Conservation (phyloP, 1,140 invertebrate genomes). For the Polypedilum vanderplanki region DNA sequence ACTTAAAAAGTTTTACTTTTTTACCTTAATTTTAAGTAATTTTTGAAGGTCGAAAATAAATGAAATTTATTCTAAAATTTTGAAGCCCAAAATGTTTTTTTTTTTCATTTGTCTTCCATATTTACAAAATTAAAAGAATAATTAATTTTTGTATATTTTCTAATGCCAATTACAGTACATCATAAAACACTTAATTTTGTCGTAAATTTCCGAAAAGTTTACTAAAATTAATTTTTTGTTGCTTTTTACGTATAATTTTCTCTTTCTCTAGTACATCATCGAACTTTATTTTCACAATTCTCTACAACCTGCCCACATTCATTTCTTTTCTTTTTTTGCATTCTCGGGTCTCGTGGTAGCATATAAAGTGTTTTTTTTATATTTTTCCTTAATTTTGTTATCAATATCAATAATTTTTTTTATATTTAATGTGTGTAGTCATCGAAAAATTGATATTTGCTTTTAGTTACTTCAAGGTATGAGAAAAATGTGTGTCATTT, state of each 20-base stretch:
- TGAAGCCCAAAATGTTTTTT: background rate
- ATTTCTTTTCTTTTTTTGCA: background rate
- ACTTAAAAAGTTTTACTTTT: background rate
- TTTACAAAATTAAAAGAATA: background rate
- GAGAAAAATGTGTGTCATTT: background rate
- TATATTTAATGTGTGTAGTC: too few relatives aligned
- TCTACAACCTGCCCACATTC: background rate
- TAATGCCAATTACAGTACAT: background rate
- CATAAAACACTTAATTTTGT: constrained; percentile 8
- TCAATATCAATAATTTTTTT: background rate
- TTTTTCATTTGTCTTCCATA: background rate
- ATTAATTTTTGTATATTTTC: background rate
- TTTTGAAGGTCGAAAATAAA: background rate
- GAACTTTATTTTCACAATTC: background rate
- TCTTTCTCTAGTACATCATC: background rate
- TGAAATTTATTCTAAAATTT: background rate
- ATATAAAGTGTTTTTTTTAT: constrained; percentile 10
- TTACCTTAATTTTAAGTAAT: background rate
- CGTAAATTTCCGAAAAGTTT: constrained; percentile 11
- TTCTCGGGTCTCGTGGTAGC: constrained; percentile 22
- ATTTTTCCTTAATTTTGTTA: background rate
- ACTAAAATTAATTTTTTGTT: constrained; percentile 14
- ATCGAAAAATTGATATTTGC: background rate
- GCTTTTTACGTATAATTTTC: constrained; percentile 14
- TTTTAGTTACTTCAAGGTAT: background rate